Evolutionary conservation across 2,888 invertebrate genomes (phyloP).

Genomic region (Orthosia cruda): DNA sequence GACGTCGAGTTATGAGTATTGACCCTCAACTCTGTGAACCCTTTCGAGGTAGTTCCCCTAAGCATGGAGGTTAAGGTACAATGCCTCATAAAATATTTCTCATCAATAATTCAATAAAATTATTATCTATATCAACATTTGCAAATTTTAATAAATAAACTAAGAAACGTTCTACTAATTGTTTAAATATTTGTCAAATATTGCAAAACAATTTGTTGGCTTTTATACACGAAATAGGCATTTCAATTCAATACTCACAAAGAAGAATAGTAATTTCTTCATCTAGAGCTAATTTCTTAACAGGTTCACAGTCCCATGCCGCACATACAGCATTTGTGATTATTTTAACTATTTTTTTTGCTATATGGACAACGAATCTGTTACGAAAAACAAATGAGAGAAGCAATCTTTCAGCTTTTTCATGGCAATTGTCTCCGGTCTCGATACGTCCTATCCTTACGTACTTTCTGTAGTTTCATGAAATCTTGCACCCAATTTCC

Average conservation of each 20-base stretch:
- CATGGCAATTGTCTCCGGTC: background rate
- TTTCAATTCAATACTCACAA: background rate
- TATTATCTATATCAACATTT: conserved; percentile 23
- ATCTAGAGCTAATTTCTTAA: background rate
- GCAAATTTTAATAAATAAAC: background rate
- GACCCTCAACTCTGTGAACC: conserved; percentile 44
- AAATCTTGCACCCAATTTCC: background rate
- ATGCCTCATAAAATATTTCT: conserved; percentile 3
- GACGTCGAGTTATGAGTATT: conserved; percentile 6
- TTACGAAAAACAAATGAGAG: background rate
- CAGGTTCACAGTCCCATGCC: too few relatives aligned
- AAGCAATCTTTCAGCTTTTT: background rate
- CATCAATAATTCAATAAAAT: conserved; percentile 35
- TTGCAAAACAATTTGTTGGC: conserved; percentile 2
- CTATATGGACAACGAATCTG: too few relatives aligned
- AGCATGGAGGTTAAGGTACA: conserved; percentile 10
- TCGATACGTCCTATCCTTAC: too few relatives aligned
- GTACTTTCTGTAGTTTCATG: background rate
- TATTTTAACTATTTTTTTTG: too few relatives aligned
- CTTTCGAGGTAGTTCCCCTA: conserved; percentile 34
- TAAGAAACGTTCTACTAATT: conserved; percentile 2
- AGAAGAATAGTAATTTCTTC: background rate
- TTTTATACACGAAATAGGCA: background rate
- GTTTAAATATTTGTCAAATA: conserved; percentile 24
- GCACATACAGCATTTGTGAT: too few relatives aligned